Conservation (phyloP, 92 coral and sea anemone genomes). For the Zoanthus sansibaricus region DNA sequence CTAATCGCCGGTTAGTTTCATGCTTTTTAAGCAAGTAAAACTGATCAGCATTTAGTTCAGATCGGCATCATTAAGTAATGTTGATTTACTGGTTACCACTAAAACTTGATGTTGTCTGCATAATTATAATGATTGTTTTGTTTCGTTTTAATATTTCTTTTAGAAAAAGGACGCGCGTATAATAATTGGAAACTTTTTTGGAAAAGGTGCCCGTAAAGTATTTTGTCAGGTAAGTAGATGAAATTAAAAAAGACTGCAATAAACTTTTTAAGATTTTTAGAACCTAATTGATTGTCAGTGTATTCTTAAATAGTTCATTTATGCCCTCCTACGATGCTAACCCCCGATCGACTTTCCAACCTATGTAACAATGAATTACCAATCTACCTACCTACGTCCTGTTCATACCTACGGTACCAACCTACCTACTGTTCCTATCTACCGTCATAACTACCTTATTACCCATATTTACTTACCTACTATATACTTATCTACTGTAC, state of each 20-base stretch:
- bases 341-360: neutral
- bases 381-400: neutral
- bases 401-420: neutral
- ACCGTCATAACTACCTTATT: neutral
- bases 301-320: no score
- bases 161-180: constrained; percentile 85
- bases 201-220: constrained; percentile 81
- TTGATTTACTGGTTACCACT: neutral
- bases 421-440: neutral
- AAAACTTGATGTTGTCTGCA: neutral
- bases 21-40: neutral
- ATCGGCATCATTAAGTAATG: no score
- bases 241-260: no score
- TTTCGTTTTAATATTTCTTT: neutral
- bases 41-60: neutral
- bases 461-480: neutral
- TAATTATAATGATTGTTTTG: neutral
- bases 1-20: no score
- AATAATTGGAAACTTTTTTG: constrained; percentile 85
- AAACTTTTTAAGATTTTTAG: no score
- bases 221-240: constrained; percentile 77
- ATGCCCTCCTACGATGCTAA: neutral
- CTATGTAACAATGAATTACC: neutral
- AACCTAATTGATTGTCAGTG: no score
- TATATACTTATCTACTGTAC: neutral